Percentiles rank a stretch among this genome's conserved stretches.
Conservation (phyloP, 1,140 invertebrate species). For the Eufriesea mexicana region DNA sequence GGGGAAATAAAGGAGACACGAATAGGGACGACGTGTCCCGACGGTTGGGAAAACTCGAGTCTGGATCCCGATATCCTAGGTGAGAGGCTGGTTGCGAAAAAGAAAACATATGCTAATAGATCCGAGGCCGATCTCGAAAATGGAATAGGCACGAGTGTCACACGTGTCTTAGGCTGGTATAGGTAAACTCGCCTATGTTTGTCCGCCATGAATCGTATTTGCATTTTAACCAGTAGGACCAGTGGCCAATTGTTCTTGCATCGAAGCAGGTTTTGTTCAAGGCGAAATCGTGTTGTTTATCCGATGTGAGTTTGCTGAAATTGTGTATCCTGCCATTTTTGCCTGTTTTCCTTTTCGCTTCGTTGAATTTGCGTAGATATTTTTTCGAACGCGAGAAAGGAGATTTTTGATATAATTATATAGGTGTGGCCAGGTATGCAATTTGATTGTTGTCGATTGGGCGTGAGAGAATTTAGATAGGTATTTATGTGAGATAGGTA, state of each 20-base stretch:
- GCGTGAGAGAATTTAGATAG: too few relatives aligned
- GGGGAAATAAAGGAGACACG: background rate
- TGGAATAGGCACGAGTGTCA: background rate
- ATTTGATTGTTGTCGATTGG: too few relatives aligned
- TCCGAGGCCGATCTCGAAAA: background rate
- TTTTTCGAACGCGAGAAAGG: too few relatives aligned
- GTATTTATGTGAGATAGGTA: too few relatives aligned
- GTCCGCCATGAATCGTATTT: conserved; percentile 18
- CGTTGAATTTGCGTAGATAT: too few relatives aligned
- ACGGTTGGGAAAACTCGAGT: background rate
- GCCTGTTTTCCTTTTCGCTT: too few relatives aligned
- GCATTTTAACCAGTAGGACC: background rate
- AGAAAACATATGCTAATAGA: conserved; percentile 55
- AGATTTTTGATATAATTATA: too few relatives aligned
- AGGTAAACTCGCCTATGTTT: background rate
- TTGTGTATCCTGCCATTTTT: too few relatives aligned
- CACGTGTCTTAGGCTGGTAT: too few relatives aligned
- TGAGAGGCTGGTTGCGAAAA: conserved; percentile 29
- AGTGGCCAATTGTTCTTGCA: background rate
- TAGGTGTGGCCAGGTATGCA: too few relatives aligned
- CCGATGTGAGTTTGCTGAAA: too few relatives aligned
- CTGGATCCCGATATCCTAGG: background rate
- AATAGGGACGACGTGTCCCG: background rate
- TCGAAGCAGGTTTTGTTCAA: background rate
- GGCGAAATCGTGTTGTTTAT: background rate